Evolutionary conservation across 2,797 vertebrate species (phyloP).

Genomic region (Strix occidentalis): DNA sequence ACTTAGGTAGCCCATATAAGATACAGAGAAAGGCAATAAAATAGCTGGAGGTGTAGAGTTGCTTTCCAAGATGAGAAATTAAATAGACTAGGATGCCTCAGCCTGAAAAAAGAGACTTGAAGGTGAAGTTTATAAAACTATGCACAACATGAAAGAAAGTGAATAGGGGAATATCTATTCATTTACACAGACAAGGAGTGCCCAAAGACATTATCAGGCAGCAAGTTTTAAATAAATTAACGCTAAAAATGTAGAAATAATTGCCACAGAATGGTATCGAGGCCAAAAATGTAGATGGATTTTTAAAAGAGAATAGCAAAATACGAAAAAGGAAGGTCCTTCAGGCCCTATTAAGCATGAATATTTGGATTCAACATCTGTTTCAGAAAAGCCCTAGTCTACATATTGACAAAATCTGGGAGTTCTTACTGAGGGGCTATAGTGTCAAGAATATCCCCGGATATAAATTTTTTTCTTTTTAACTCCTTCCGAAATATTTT

Average conservation of each 20-base stretch:
- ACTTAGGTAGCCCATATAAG: neutral
- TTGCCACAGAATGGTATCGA: neutral
- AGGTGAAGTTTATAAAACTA: neutral
- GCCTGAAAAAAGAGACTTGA: neutral
- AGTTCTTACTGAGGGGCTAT: neutral
- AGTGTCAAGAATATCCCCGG: neutral
- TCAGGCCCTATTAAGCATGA: neutral
- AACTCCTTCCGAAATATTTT: neutral
- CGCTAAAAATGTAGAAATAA: constrained; percentile 2
- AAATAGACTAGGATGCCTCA: neutral
- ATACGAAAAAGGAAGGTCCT: neutral
- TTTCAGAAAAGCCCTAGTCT: neutral
- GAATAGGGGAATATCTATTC: neutral
- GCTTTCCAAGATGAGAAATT: neutral
- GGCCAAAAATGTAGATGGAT: neutral
- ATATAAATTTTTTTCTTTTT: neutral
- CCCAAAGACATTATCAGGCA: neutral
- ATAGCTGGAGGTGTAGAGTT: neutral
- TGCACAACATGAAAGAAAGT: neutral
- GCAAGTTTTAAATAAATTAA: constrained; percentile 21
- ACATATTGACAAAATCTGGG: neutral
- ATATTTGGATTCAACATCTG: constrained; percentile 10
- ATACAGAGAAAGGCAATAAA: neutral
- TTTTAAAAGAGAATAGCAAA: neutral
- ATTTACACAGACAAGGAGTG: neutral